Conservation (phyloP, 2,797 vertebrate genomes). For the Xenops minutus region DNA sequence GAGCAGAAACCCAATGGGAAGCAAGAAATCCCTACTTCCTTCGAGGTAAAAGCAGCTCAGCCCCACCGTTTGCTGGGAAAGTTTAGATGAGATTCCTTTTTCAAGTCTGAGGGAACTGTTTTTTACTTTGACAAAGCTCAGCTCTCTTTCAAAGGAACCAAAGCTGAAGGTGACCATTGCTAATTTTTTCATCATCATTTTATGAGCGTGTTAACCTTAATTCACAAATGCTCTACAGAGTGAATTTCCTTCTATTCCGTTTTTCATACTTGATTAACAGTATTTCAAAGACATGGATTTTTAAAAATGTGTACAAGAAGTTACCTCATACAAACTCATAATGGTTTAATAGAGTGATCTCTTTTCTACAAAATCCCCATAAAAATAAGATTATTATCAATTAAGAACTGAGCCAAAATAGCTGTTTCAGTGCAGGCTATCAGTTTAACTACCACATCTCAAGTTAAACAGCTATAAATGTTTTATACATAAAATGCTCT, state of each 20-base stretch:
- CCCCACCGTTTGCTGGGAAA: background rate
- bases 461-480: background rate
- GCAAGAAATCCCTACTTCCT: background rate
- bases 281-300: background rate
- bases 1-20: background rate
- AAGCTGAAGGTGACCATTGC: background rate
- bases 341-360: background rate
- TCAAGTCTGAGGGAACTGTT: background rate
- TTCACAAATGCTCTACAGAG: background rate
- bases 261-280: background rate
- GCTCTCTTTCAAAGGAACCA: background rate
- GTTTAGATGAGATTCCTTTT: background rate
- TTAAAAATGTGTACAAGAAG: background rate
- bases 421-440: background rate
- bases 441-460: background rate
- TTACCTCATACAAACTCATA: background rate
- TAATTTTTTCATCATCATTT: background rate
- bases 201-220: background rate
- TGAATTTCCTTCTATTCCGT: background rate
- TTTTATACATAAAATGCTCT: background rate
- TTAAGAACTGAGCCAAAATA: conserved; percentile 7
- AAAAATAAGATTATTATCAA: background rate
- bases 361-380: background rate
- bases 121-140: background rate
- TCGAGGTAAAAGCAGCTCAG: background rate